Evolutionary conservation across 2,888 invertebrate species (phyloP), one percentile per base, ranked within the genome.

Genomic region (Dynastes grantii): DNA sequence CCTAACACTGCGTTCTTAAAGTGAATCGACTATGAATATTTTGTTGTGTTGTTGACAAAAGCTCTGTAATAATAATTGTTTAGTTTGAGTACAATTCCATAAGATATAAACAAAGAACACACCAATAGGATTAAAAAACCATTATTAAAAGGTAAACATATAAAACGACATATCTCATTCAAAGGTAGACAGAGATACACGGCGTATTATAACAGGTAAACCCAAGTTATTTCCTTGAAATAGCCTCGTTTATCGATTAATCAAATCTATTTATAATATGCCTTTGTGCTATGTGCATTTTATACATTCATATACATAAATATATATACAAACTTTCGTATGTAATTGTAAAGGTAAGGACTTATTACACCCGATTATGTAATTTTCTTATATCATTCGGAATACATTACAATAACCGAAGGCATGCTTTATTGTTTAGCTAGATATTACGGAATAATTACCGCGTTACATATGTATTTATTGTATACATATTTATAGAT

Each of bases 371-470:
- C 45, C 9, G 11, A 61, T 68, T 68, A 68, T 68, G 27, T 68
- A 68, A 68, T 67, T 6, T 45, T 68, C 22, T 45, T 68, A 68
- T 68, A 49, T 68, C 68, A 68, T 68, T 68, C 9, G 49, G 53
- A 53, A 68, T 68, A 68, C 29, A 68, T 68, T 68, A 68, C n/a
- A 45, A 45, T 68, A 49, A 8, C 49, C 2, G 27, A 37, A 11
- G 61, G 27, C 22, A 29, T 22, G 22, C 22, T 61, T 61, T 11
- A 16, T 11, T 16, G 53, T 53, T 61, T 27, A 61, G 55, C 55
- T 55, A 8, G 22, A 2, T 16, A 22, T 22, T n/a, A 55, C 37
- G 45, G 22, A 27, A 68, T 68, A 68, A 68, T 68, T 68, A 68
- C 27, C 49, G 27, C 49, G 49, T 68, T 68, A 68, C 65, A 67